A percentile compares a stretch with the other conserved stretches of the same genome.
phyloP scores from a whole-genome alignment of 2,113 vertebrate genomes.

The Lepus americanus region DNA sequence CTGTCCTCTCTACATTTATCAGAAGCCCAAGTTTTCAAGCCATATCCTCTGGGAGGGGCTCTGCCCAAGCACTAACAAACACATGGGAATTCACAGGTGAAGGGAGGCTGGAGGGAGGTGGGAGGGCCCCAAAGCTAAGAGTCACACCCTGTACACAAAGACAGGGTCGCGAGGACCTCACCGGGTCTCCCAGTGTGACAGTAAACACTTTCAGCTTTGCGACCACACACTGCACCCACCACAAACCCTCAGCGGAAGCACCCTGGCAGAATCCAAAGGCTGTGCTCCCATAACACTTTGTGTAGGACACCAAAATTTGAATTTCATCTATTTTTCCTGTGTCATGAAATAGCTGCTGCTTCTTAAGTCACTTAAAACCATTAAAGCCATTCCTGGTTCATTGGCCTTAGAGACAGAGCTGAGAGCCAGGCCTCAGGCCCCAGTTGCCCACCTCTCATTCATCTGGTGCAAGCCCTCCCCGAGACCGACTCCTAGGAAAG shows the following conservation, averaged over 20 bases:
- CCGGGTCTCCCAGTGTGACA: not conserved
- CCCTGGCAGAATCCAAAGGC: not conserved
- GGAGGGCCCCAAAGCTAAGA: not conserved
- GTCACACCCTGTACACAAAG: not conserved
- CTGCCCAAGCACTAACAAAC: not conserved
- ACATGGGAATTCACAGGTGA: not conserved
- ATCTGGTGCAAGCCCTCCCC: not conserved
- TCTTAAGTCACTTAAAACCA: not conserved
- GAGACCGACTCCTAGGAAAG: not conserved
- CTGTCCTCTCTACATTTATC: not conserved
- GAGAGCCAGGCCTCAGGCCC: not conserved
- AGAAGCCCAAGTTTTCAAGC: not conserved
- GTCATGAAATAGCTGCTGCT: not conserved
- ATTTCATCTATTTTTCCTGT: not conserved
- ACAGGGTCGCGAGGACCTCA: not conserved
- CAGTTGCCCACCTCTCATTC: not conserved
- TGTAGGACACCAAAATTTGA: not conserved
- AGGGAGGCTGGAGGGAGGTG: accelerated
- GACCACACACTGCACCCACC: accelerated
- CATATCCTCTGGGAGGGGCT: not conserved
- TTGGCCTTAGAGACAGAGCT: not conserved
- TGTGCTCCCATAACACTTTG: not conserved
- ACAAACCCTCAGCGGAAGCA: not conserved
- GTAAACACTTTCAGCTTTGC: not conserved
- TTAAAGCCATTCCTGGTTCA: not conserved